phyloP scores from a whole-genome alignment of 1,140 invertebrate species.

The Idris sp. region DNA sequence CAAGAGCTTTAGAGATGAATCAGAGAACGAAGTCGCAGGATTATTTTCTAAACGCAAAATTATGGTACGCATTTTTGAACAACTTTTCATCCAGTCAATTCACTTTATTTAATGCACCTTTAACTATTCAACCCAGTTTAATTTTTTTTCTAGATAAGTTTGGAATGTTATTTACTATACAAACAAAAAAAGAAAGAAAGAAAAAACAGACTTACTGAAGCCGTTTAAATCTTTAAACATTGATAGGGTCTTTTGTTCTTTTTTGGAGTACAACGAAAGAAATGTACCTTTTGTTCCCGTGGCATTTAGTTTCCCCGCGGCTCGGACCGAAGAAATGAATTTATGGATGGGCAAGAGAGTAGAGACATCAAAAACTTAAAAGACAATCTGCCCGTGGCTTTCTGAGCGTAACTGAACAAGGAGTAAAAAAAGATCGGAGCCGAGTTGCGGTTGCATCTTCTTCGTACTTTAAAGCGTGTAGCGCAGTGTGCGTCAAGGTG shows the following conservation, averaged over 20 bases:
- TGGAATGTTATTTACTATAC: too few relatives aligned
- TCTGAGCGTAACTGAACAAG: constrained; percentile 24
- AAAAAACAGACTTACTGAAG: too few relatives aligned
- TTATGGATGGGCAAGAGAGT: constrained; percentile 57
- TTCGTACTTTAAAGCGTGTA: constrained; percentile 50
- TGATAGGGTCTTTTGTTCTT: constrained; percentile 35
- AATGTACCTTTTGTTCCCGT: constrained; percentile 52
- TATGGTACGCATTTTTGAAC: too few relatives aligned
- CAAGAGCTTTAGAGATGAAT: too few relatives aligned
- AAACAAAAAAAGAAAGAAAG: too few relatives aligned
- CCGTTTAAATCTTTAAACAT: constrained; percentile 37
- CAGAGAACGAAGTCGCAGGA: background rate
- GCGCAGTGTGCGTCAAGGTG: constrained; percentile 50
- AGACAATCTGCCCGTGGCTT: constrained; percentile 59
- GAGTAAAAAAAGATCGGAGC: constrained; percentile 37
- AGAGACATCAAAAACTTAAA: constrained; percentile 63
- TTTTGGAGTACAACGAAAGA: constrained; percentile 34
- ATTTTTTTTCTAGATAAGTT: too few relatives aligned
- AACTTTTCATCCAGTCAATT: too few relatives aligned
- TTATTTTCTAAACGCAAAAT: constrained; percentile 3
- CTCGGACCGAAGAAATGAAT: constrained; percentile 47
- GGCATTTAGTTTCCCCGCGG: constrained; percentile 38
- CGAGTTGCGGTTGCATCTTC: constrained; percentile 35
- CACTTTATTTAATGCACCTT: too few relatives aligned
- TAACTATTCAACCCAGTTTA: too few relatives aligned